These are phyloP conservation scores for Meandrusa payeni DNA, from an alignment of 2,888 invertebrate genomes.

Conservation along the genomic window DNA sequence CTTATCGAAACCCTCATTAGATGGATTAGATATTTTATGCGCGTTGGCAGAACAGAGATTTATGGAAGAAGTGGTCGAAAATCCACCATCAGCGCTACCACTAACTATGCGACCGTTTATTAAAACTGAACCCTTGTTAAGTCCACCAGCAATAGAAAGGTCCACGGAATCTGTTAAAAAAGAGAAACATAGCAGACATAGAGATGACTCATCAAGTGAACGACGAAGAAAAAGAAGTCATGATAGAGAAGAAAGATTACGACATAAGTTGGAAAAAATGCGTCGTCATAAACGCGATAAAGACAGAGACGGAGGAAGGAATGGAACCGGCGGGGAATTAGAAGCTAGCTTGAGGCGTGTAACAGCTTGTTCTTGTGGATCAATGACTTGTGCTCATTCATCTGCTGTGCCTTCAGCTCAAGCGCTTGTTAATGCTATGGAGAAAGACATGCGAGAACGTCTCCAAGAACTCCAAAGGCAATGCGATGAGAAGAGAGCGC, in stretches of 20 bases:
- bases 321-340: constrained; percentile 58
- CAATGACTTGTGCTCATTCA: constrained; percentile 49
- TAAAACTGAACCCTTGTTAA: constrained; percentile 59
- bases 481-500: constrained; percentile 91
- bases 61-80: constrained; percentile 85
- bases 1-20: constrained; percentile 72
- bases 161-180: constrained; percentile 49
- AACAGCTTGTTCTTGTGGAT: constrained; percentile 61
- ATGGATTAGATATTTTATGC: constrained; percentile 88
- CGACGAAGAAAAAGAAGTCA: constrained; percentile 58
- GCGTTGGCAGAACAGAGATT: constrained; percentile 92
- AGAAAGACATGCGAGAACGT: constrained; percentile 90
- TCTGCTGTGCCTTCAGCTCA: constrained; percentile 70
- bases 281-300: constrained; percentile 60
- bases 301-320: constrained; percentile 47
- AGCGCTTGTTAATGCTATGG: constrained; percentile 86
- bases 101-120: constrained; percentile 57
- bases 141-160: constrained; percentile 50
- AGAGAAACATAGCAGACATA: constrained; percentile 60
- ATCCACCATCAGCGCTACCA: constrained; percentile 41
- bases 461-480: constrained; percentile 90
- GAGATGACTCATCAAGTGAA: constrained; percentile 67
- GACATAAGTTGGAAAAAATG: constrained; percentile 71
- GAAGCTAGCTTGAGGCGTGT: constrained; percentile 67
- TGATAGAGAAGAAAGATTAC: constrained; percentile 64